A percentile compares a stretch with the other conserved stretches of the same genome.
These are phyloP conservation scores for Theropithecus gelada DNA, from an alignment of 2,113 vertebrate genomes.

Conservation along the genomic window DNA sequence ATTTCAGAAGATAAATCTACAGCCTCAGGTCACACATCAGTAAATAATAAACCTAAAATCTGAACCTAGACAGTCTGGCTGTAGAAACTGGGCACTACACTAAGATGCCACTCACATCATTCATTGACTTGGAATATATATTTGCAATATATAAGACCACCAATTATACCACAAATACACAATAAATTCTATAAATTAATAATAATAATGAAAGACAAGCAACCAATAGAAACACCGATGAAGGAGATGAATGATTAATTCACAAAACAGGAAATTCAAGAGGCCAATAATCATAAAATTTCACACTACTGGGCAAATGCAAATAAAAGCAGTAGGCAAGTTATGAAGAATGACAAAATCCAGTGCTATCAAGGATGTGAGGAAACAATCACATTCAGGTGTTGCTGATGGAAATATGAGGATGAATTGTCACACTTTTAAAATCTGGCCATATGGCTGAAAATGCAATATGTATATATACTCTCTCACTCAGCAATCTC, in stretches of 20 bases:
- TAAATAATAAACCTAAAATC: not conserved
- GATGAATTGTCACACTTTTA: not conserved
- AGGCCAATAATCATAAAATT: not conserved
- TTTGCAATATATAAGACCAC: not conserved
- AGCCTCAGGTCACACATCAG: not conserved
- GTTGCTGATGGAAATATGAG: not conserved
- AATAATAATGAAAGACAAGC: not conserved
- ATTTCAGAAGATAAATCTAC: not conserved
- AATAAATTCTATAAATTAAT: not conserved
- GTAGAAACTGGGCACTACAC: not conserved
- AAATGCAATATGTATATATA: not conserved
- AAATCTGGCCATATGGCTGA: not conserved
- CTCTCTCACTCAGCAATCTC: not conserved
- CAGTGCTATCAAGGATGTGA: not conserved
- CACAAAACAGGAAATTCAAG: not conserved
- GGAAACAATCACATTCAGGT: not conserved
- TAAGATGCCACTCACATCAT: not conserved
- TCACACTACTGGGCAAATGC: not conserved
- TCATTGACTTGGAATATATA: not conserved
- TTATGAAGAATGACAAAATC: not conserved
- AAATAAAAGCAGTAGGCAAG: not conserved
- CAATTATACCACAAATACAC: not conserved
- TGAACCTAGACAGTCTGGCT: not conserved
- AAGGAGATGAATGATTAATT: not conserved
- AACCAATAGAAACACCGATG: not conserved